phyloP scores from a whole-genome alignment of 2,888 invertebrate species.

The Oeneis ivallda region DNA sequence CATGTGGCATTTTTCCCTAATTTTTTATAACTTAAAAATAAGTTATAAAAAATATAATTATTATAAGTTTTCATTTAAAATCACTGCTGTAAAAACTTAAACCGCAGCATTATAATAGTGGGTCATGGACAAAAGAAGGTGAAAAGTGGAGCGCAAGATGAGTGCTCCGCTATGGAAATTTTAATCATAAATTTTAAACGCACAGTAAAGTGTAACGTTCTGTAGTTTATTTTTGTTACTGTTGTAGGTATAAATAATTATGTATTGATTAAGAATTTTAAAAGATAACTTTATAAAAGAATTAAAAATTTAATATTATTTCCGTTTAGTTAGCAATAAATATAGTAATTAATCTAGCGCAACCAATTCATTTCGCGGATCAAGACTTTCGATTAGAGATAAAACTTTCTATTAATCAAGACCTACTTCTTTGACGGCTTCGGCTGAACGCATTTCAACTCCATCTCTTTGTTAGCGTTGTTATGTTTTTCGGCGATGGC shows the following conservation, averaged over 20 bases:
- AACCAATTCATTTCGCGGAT: neutral
- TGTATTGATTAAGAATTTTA: neutral
- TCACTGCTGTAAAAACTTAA: neutral
- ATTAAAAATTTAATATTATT: too few species aligned
- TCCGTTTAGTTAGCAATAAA: neutral
- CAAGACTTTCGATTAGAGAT: slow-evolving; percentile 18
- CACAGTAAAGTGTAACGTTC: neutral
- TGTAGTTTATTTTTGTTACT: neutral
- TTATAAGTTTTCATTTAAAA: too few species aligned
- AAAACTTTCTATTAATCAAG: slow-evolving; percentile 33
- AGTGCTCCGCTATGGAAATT: slow-evolving; percentile 14
- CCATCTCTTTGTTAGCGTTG: slow-evolving; percentile 92
- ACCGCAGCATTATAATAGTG: slow-evolving; percentile 28
- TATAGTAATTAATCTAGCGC: neutral
- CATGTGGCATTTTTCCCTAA: too few species aligned
- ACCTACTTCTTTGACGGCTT: slow-evolving; percentile 92
- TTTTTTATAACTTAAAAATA: too few species aligned
- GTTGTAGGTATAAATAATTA: neutral
- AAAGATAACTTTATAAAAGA: neutral
- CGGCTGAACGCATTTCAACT: slow-evolving; percentile 91
- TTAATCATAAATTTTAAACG: slow-evolving; percentile 18
- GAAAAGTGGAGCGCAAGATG: slow-evolving; percentile 23
- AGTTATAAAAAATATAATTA: too few species aligned
- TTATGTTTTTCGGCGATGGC: slow-evolving; percentile 91
- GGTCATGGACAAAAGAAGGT: slow-evolving; percentile 39